Evolutionary conservation across 2,113 vertebrate species (phyloP), one percentile per base, ranked within the genome.

Genomic region (Sakesphorus luctuosus): DNA sequence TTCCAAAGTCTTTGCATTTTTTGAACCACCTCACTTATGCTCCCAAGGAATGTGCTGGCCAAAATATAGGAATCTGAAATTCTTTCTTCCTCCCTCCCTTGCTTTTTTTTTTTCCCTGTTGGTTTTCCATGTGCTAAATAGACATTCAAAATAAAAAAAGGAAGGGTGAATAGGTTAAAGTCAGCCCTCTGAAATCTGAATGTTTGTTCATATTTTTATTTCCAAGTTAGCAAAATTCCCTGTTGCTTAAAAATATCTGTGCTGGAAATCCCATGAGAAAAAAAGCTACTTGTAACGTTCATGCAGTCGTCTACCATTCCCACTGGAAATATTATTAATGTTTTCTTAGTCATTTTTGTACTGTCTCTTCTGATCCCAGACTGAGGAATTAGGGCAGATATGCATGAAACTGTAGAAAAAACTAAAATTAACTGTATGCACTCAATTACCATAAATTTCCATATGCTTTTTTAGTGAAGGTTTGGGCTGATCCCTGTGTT

Each of bases 61-160:
- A 63, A 89, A 95, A 63, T 71, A 63, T 13, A 87, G 63, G 93
- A 96, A 94, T 96, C 49, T 75, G 61, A 93, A 94, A 89, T 81
- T 90, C 65, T 47, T 84, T 35, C 28, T 67, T 49, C 38, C 38
- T 79, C 6, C 13, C 8, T 21, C 28, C 44, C 33, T 7, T 13
- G 6, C 15, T 69, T 61, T n/a, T 46, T 43, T 84, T 10, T 17
- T 11, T 23, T 75, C 11, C 11, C 31, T 62, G 17, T 49, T 67
- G 47, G 16, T 74, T 80, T 55, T 92, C 93, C 63, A 59, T 90
- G 49, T 71, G 49, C 28, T 88, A 92, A 59, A 75, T 82, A 67
- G 58, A 93, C 47, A 68, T 65, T 91, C 93, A 96, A 91, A 81
- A 43, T n/a, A 67, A 80, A 83, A 83, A 83, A 33, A 67, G 11